Conservation (phyloP, 2,888 invertebrate species). For the Polyommatus iphigenia region DNA sequence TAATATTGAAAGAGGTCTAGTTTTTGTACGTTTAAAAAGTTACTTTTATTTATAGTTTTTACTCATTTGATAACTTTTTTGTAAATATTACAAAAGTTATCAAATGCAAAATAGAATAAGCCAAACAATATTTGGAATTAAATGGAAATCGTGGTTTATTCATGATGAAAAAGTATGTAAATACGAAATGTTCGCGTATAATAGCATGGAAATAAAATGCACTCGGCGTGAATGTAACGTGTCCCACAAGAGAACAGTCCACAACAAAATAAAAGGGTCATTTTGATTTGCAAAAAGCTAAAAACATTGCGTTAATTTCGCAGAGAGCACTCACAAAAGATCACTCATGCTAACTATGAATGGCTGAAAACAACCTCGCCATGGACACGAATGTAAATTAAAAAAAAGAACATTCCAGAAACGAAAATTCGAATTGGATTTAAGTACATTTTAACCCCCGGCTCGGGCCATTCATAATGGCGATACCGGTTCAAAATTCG, state of each 20-base stretch:
- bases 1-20: background rate
- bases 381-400: constrained; percentile 71
- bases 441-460: constrained; percentile 76
- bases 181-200: background rate
- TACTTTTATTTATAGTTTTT: background rate
- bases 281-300: constrained; percentile 72
- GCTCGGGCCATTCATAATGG: constrained; percentile 74
- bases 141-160: background rate
- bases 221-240: constrained; percentile 33
- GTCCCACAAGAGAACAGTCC: constrained; percentile 49
- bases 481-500: constrained; percentile 60
- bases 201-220: constrained; percentile 17
- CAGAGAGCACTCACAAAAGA: constrained; percentile 76
- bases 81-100: background rate
- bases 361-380: constrained; percentile 69
- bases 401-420: constrained; percentile 65
- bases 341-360: constrained; percentile 78
- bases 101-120: background rate
- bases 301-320: constrained; percentile 72
- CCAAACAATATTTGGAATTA: constrained; percentile 9
- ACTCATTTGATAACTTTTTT: background rate
- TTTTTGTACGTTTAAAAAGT: background rate
- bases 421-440: constrained; percentile 77
- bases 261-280: constrained; percentile 56
- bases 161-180: constrained; percentile 16